These are phyloP conservation scores for Lithobates pipiens DNA, from an alignment of 2,797 vertebrate genomes.

Conservation along the genomic window DNA sequence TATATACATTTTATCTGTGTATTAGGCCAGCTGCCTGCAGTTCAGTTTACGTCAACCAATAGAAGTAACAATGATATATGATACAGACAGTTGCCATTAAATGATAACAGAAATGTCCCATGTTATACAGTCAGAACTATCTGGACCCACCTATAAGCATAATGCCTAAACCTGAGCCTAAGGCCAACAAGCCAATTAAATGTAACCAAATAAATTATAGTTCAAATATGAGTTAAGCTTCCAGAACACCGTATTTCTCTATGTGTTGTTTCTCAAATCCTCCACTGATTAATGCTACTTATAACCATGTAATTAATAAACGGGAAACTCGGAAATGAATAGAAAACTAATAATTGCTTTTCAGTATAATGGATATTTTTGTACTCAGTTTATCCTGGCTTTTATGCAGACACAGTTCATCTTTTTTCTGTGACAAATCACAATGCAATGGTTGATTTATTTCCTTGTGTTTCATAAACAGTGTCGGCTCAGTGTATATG, in stretches of 20 bases:
- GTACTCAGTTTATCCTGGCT: neutral
- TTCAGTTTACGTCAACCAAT: too few relatives aligned
- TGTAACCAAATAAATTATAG: neutral
- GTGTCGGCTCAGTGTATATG: constrained; percentile 16
- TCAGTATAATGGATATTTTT: constrained; percentile 45
- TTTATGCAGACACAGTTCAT: constrained; percentile 37
- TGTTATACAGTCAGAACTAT: too few relatives aligned
- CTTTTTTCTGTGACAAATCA: constrained; percentile 35
- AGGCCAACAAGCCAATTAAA: too few relatives aligned
- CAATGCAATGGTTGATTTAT: constrained; percentile 48
- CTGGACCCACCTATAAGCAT: too few relatives aligned
- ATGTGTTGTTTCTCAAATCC: neutral
- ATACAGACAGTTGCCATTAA: too few relatives aligned
- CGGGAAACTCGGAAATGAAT: constrained; percentile 38
- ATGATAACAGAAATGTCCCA: too few relatives aligned
- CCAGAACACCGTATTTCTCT: constrained; percentile 5
- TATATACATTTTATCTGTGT: too few relatives aligned
- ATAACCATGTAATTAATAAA: constrained; percentile 50
- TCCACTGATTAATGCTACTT: constrained; percentile 40
- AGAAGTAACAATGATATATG: too few relatives aligned
- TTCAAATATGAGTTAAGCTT: constrained; percentile 1
- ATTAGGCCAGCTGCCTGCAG: too few relatives aligned
- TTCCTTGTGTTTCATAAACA: constrained; percentile 37
- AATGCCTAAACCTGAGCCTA: too few relatives aligned
- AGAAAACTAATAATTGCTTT: constrained; percentile 48